Base-by-base conservation (phyloP, 2,113 vertebrate species). In the Leptosomus discolor region DNA sequence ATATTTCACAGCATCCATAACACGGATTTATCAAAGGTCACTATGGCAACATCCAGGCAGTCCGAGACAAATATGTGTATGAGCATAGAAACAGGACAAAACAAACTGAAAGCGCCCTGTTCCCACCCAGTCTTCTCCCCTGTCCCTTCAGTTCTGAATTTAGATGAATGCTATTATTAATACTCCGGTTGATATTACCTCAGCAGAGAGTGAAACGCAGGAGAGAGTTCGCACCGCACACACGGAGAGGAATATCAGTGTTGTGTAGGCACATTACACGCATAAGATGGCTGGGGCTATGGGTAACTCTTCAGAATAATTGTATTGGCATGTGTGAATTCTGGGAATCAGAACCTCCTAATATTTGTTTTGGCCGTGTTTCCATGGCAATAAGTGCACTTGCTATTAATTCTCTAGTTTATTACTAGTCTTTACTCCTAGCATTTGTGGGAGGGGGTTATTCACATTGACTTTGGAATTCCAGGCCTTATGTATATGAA, bases 71-170 rank as follows among this genome's bases (percentile, higher is more conserved):
- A 88, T 89, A 80, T 13, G 21, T 8, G 4, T 81, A 51, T 11
- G 90, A 95, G 86, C 92, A 94, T 97, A 71, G 97, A 97, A 97
- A 97, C 96, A 30, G 76, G 80, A 37, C 92, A 86, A 95, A 97
- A 96, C 94, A 96, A 97, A 96, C 96, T 4, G 37, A 89, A 68
- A 86, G 53, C 16, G 9, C 54, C 71, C 60, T 11, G 91, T 91
- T 96, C 88, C 92, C 92, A 95, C 51, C 92, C 95, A 39, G 76
- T 8, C 79, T 76, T 88, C 51, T 43, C 68, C 68, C 43, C 26
- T 11, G 26, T 34, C 75, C 70, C 76, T 77, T 29, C 86, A 32
- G 39, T 16, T 64, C 93, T 85, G 39, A 41, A 67, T 56, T 61
- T 7, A 24, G 82, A 20, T 0, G 29, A 57, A 27, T 65, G 32